Percentiles rank a stretch among this genome's conserved stretches.
Conservation (phyloP, 2,113 vertebrate species). For the Rattus norvegicus region GRCr8 NC_086019.1:154795501-154796000, state of each 20-base stretch:
- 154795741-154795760: neutral
- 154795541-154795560: neutral
- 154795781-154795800: neutral
- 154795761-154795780: no score
- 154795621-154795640: neutral
- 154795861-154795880: accelerated
- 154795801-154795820: neutral
- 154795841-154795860: neutral
- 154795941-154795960: neutral
- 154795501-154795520: neutral
- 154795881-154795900: neutral
- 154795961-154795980: neutral
- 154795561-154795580: neutral
- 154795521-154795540: neutral
- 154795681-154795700: neutral
- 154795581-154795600: neutral
- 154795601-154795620: neutral
- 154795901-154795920: neutral
- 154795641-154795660: neutral
- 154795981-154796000: neutral
- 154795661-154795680: neutral
- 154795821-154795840: neutral
- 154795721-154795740: neutral
- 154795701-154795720: neutral
- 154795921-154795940: neutral